Evolutionary conservation across 2,888 invertebrate species (phyloP), one percentile per base, ranked within the genome.

Genomic region (Onthophagus sagittarius): DNA sequence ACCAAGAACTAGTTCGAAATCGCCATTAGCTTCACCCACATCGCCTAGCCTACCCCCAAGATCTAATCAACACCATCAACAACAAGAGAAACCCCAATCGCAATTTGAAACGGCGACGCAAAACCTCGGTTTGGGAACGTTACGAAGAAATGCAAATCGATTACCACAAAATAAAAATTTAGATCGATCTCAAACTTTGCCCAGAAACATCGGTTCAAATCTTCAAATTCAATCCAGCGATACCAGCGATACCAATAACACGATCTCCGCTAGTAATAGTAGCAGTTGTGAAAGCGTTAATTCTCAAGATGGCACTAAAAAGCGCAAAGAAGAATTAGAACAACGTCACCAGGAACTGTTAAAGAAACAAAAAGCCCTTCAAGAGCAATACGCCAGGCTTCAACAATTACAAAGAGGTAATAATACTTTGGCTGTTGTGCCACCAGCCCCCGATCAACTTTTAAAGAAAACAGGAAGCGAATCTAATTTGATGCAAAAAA

Each of bases 401-500:
- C 96, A 97, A 83, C 93, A 94, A 86, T 89, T 96, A 77, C 96
- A 96, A 83, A 89, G 94, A 78, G 92, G 92, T 78, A 91, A 91
- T 0, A 90, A 92, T 39, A 88, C 91, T 2, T 81, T 90, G 71
- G 88, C 91, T 9, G 88, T 89, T 2, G 86, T 88, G 69, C 89
- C 91, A 1, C 89, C 92, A 32, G 88, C 90, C 0, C 90, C 91
- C 11, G 89, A 89, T 80, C 83, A 87, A 67, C 84, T 87, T 75
- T 86, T 95, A 63, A 95, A 96, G 84, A 95, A 95, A 82, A 94
- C 95, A 7, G 95, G 95, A 74, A 95, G 94, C 81, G 96, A 96
- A 85, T 94, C 94, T 65, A 95, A 96, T 83, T 87, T 96, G 62
- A 87, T 95, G 72, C 92, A 93, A 71, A 95, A 95, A 83, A 92